These are phyloP conservation scores for Lasioglossum lativentre DNA, from an alignment of 2,888 invertebrate genomes.

Conservation along the genomic window DNA sequence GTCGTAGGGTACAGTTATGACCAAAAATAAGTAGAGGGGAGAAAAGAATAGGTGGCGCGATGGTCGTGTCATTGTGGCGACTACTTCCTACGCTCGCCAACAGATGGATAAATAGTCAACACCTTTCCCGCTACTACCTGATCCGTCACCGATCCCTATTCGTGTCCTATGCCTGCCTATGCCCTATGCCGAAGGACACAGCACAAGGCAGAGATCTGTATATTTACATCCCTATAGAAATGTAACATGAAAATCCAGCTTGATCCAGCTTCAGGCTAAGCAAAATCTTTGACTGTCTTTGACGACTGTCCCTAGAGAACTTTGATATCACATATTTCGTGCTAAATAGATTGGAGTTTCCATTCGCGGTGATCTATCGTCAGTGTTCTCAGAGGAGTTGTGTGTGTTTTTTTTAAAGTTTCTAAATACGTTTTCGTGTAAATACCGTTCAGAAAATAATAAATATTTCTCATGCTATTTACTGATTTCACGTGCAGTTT, in stretches of 20 bases:
- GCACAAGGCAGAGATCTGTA: too few species aligned
- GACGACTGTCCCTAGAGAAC: constrained; percentile 12
- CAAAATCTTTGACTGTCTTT: background rate
- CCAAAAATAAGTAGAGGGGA: too few species aligned
- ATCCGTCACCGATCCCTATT: too few species aligned
- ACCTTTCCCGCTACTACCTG: too few species aligned
- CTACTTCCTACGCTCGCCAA: too few species aligned
- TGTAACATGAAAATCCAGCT: constrained; percentile 16
- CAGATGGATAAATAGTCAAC: too few species aligned
- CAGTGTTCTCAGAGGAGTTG: constrained; percentile 17
- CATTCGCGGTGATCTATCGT: constrained; percentile 12
- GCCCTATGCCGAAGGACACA: too few species aligned
- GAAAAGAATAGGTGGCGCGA: too few species aligned
- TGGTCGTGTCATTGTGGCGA: too few species aligned
- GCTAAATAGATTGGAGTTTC: constrained; percentile 37
- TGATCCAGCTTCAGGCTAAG: constrained; percentile 10
- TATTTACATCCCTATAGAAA: background rate
- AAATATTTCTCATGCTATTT: background rate
- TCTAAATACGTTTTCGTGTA: background rate
- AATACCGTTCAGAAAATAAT: constrained; percentile 4
- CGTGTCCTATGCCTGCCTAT: too few species aligned
- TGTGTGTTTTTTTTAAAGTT: constrained; percentile 26
- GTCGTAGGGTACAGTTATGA: too few species aligned
- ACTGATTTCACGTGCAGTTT: constrained; percentile 2
- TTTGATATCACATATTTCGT: constrained; percentile 7